phyloP scores from a whole-genome alignment of 64 coral and sea anemone species.

The Catalaphyllia jardinei region DNA sequence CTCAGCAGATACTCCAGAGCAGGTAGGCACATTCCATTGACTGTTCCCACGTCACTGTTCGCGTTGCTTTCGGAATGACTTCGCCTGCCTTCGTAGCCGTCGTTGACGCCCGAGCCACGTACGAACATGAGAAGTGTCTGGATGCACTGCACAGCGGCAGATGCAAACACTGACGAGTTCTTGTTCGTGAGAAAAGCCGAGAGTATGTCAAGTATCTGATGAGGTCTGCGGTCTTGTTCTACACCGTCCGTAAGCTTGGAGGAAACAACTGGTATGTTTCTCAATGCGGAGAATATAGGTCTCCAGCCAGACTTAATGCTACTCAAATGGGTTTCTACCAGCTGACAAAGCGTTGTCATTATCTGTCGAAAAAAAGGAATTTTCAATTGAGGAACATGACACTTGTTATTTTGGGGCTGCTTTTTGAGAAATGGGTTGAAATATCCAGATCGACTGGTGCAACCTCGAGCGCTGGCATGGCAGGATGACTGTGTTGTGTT shows the following conservation, averaged over 20 bases:
- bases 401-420: too few relatives aligned
- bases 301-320: slow-evolving; percentile 98
- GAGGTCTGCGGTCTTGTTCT: slow-evolving; percentile 63
- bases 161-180: slow-evolving; percentile 90
- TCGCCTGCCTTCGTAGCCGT: slow-evolving; percentile 75
- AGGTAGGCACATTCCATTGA: slow-evolving; percentile 87
- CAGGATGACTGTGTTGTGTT: too few relatives aligned
- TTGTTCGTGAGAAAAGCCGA: slow-evolving; percentile 89
- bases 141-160: slow-evolving; percentile 85
- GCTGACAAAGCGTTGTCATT: slow-evolving; percentile 63
- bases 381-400: too few relatives aligned
- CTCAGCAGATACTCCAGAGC: slow-evolving; percentile 78
- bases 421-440: too few relatives aligned
- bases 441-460: too few relatives aligned
- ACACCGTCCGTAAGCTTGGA: slow-evolving; percentile 39
- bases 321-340: slow-evolving; percentile 71
- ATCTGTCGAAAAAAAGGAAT: slow-evolving; percentile 39
- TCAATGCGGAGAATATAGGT: slow-evolving; percentile 72
- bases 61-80: slow-evolving; percentile 85
- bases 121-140: slow-evolving; percentile 83
- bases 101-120: slow-evolving; percentile 70
- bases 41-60: slow-evolving; percentile 65
- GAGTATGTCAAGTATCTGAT: slow-evolving; percentile 71
- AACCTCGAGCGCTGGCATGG: too few relatives aligned
- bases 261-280: slow-evolving; percentile 58